Evolutionary conservation across 2,888 invertebrate genomes (phyloP), one percentile per base, ranked within the genome.

Genomic region (Agonopterix heracliana): DNA sequence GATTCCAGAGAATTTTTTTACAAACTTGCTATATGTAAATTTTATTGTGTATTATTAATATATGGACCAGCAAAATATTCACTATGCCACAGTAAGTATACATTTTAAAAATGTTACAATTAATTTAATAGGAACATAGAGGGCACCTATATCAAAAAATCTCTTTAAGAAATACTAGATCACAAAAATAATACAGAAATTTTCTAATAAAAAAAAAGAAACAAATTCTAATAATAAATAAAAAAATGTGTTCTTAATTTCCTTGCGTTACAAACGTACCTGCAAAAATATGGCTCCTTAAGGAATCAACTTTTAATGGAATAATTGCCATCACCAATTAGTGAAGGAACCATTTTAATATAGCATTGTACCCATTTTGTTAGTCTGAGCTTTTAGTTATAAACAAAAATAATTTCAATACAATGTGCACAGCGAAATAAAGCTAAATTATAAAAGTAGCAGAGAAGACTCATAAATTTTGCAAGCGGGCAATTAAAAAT

Each of bases 201-300:
- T 54, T 60, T 54, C 26, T 26, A 26, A 58, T 55, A 56, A 58
- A 54, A 64, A 61, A 57, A 64, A 62, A 59, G 63, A 61, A 55
- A 54, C 60, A 51, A 60, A 59, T 54, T 62, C 55, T 56, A 62
- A 56, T 69, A 71, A 67, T 71, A 71, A 73, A 68, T 68, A 51
- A 54, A 47, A 68, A 57, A 55, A 61, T 67, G 75, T 79, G 71
- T 77, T 81, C 78, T 71, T 75, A 76, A 71, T 70, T 71, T 73
- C 77, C 75, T 54, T 68, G 59, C 49, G 78, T 71, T 84, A 87
- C 68, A 86, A 81, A 61, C 68, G 83, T 77, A 85, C 86, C 86
- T 86, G 87, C 59, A 81, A 85, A 78, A 68, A 83, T 67, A 78
- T 59, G 57, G 60, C 62, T 67, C 57, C 66, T 68, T 71, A 43